These are phyloP conservation scores for Craseonycteris thonglongyai DNA, from an alignment of 2,113 vertebrate genomes.

Conservation along the genomic window DNA sequence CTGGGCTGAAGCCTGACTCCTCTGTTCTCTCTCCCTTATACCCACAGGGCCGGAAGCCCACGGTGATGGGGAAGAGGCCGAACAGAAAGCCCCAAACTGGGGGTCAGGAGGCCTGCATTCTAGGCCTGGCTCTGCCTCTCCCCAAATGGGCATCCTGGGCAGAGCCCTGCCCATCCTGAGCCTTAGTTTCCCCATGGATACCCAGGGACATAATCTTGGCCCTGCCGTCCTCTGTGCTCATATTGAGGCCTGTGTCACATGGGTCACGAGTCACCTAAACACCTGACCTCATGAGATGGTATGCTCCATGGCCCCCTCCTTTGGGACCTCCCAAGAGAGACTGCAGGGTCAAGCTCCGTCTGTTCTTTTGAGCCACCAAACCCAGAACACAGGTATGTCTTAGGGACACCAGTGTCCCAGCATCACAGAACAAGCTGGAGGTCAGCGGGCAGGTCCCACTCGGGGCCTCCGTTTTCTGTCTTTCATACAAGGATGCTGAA, in stretches of 20 bases:
- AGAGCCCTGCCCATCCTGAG: neutral
- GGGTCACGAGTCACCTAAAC: neutral
- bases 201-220: neutral
- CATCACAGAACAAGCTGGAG: neutral
- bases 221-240: neutral
- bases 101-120: neutral
- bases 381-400: neutral
- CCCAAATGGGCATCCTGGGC: neutral
- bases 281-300: neutral
- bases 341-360: rapidly evolving
- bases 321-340: neutral
- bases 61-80: too few species aligned
- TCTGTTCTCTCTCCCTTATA: neutral
- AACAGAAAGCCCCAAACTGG: neutral
- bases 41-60: neutral
- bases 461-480: neutral
- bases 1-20: neutral
- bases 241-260: neutral
- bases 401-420: rapidly evolving
- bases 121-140: neutral
- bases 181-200: neutral
- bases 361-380: neutral
- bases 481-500: neutral
- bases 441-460: neutral
- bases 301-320: rapidly evolving